These are phyloP conservation scores for Drosophila erecta DNA, from an alignment of 1,140 invertebrate genomes.

Conservation along the genomic window DNA sequence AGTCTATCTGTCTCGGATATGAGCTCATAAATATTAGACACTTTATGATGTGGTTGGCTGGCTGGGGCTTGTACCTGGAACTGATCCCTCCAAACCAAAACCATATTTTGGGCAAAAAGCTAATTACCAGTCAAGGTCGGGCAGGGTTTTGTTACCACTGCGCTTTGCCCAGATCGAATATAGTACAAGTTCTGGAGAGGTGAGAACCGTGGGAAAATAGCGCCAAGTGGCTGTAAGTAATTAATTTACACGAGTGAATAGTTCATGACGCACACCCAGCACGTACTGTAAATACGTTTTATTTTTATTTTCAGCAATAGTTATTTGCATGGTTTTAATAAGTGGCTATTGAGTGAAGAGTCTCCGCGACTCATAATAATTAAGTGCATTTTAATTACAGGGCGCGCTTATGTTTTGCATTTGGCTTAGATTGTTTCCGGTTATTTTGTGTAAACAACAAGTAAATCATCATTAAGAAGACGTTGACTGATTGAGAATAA, in stretches of 20 bases:
- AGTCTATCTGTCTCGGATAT: conserved; percentile 60
- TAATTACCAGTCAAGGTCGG: conserved; percentile 60
- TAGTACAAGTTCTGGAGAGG: conserved; percentile 12
- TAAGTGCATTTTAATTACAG: conserved; percentile 70
- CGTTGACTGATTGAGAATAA: conserved; percentile 13
- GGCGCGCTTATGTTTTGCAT: conserved; percentile 35
- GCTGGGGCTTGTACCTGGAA: conserved; percentile 41
- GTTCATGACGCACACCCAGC: conserved; percentile 45
- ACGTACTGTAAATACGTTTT: conserved; percentile 35
- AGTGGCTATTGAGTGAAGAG: conserved; percentile 41
- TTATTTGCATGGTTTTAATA: conserved; percentile 53
- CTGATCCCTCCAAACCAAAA: conserved; percentile 17
- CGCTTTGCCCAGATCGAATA: conserved; percentile 7
- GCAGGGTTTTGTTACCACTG: neutral
- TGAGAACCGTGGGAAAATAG: conserved; percentile 66
- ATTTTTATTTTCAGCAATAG: conserved; percentile 26
- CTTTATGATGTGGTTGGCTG: conserved; percentile 61
- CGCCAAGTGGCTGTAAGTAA: conserved; percentile 48
- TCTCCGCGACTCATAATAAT: conserved; percentile 39
- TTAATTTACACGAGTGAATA: conserved; percentile 65
- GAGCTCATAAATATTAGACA: conserved; percentile 73
- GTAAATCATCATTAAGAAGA: conserved; percentile 40
- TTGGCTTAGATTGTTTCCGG: conserved; percentile 61
- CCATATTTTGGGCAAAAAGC: conserved; percentile 18
- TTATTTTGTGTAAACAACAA: conserved; percentile 32